Percentiles rank a stretch among this genome's conserved stretches.
Conservation (phyloP, 1,140 invertebrate genomes). For the Agraylea sexmaculata region DNA sequence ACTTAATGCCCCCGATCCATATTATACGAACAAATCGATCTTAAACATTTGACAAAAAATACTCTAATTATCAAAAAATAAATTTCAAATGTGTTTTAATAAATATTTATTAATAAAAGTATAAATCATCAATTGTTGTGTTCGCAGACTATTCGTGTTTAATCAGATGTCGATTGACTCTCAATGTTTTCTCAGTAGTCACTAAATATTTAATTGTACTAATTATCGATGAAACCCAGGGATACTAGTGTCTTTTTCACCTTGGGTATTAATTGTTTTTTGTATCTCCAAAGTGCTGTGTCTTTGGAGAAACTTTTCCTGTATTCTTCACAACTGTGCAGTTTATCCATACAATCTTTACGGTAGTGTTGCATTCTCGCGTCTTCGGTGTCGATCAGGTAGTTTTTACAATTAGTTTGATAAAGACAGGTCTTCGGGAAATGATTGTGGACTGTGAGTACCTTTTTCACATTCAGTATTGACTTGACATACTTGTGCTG, state of each 20-base stretch:
- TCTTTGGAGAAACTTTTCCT: conserved; percentile 9
- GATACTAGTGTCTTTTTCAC: not conserved
- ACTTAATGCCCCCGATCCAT: no score
- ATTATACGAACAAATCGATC: no score
- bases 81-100: no score
- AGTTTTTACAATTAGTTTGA: conserved; percentile 26
- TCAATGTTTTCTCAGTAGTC: no score
- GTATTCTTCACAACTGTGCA: not conserved
- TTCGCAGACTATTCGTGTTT: no score
- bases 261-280: conserved; percentile 5
- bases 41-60: no score
- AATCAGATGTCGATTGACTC: no score
- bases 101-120: no score
- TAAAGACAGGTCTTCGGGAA: conserved; percentile 35
- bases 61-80: no score
- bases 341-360: conserved; percentile 30
- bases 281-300: conserved; percentile 5
- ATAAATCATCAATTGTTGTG: no score
- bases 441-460: conserved; percentile 39
- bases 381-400: conserved; percentile 27
- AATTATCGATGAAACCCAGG: no score
- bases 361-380: conserved; percentile 45
- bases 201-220: no score
- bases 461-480: conserved; percentile 35
- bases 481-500: conserved; percentile 37